A percentile compares a stretch with the other conserved stretches of the same genome.
These are phyloP conservation scores for Globicephala melas DNA, from an alignment of 2,113 vertebrate species.

Conservation along the genomic window DNA sequence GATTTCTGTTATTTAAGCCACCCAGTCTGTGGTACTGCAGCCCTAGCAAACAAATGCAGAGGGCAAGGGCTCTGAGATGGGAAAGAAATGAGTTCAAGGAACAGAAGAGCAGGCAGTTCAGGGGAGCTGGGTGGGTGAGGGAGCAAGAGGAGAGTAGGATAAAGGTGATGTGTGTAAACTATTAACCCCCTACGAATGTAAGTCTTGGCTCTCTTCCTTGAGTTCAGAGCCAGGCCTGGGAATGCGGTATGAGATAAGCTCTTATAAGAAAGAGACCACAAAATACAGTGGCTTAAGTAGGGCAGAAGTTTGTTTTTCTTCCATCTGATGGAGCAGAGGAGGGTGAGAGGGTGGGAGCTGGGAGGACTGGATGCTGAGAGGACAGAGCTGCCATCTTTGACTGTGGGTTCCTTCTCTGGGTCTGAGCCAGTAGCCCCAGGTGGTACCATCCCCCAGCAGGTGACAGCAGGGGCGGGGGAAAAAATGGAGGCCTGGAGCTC, in stretches of 20 bases:
- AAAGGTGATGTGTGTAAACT: too few relatives aligned
- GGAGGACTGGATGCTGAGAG: fast-evolving
- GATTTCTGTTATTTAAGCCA: neutral
- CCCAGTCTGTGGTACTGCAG: too few relatives aligned
- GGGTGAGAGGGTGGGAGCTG: neutral
- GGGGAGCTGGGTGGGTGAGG: neutral
- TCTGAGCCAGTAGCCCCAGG: neutral
- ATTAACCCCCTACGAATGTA: too few relatives aligned
- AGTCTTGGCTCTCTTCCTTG: neutral
- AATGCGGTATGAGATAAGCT: neutral
- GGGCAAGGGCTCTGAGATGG: neutral
- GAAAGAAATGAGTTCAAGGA: neutral
- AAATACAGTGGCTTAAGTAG: neutral
- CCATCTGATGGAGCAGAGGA: neutral
- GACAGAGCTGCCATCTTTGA: neutral
- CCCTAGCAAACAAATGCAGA: neutral
- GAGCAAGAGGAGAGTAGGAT: too few relatives aligned
- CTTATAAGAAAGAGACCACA: neutral
- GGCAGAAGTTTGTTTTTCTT: neutral
- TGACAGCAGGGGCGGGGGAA: neutral
- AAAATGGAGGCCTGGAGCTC: neutral
- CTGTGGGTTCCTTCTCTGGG: neutral
- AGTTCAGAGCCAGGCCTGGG: neutral
- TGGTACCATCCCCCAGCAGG: neutral
- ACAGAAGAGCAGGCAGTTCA: neutral